A percentile compares a stretch with the other conserved stretches of the same genome.
Conservation (phyloP, 2,797 vertebrate species). For the Smutsia temminckii region DNA sequence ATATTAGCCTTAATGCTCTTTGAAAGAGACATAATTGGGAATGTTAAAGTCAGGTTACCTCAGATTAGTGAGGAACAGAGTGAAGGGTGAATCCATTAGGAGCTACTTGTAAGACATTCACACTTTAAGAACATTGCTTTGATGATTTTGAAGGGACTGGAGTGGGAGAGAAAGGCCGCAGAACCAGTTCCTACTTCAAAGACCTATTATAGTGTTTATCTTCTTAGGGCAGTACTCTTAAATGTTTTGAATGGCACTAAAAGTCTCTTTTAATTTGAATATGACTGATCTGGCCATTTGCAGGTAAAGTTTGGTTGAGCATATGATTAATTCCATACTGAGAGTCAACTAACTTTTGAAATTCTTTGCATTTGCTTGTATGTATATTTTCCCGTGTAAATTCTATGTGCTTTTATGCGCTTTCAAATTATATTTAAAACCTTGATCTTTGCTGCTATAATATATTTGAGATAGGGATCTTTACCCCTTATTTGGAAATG, state of each 20-base stretch:
- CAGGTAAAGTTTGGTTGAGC: conserved; percentile 34
- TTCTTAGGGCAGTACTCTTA: conserved; percentile 53
- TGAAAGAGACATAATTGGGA: conserved; percentile 73
- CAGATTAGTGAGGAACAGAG: conserved; percentile 73
- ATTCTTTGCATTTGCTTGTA: conserved; percentile 24
- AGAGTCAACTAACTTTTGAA: conserved; percentile 19
- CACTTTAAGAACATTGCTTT: conserved; percentile 73
- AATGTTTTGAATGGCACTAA: conserved; percentile 68
- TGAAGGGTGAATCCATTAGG: conserved; percentile 72
- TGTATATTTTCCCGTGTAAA: conserved; percentile 7
- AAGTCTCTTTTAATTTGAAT: conserved; percentile 65
- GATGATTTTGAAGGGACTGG: conserved; percentile 64
- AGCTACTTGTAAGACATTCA: conserved; percentile 72
- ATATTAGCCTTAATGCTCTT: conserved; percentile 66
- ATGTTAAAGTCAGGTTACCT: conserved; percentile 74
- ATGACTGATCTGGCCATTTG: conserved; percentile 47
- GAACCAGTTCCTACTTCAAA: conserved; percentile 79
- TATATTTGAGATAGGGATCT: not conserved
- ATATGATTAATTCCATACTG: not conserved
- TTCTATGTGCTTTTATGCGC: not conserved
- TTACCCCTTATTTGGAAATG: conserved; percentile 1
- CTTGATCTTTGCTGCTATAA: not conserved
- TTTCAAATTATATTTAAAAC: not conserved
- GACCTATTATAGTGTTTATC: conserved; percentile 60
- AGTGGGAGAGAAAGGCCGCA: conserved; percentile 57